Evolutionary conservation across 1,140 invertebrate species (phyloP), one percentile per base, ranked within the genome.

Genomic region (Aleiodes sp.): DNA sequence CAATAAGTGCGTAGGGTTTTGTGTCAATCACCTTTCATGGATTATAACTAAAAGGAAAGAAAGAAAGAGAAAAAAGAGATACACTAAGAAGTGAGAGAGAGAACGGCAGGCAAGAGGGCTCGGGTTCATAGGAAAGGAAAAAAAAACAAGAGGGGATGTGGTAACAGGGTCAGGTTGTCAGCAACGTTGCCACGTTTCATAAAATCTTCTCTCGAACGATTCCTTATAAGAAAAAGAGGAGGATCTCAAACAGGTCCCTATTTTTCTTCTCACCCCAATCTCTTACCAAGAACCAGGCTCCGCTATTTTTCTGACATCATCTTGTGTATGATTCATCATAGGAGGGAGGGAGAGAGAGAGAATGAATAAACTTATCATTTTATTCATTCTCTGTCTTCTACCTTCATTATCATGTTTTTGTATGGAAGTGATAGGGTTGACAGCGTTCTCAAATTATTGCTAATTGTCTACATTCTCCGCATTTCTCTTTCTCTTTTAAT

Each of bases 101-200:
- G 14, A 59, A n/a, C 24, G n/a, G 52, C 12, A 28, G 33, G 24
- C 26, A 64, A 56, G 46, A 61, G 65, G 29, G 52, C 61, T 67
- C 6, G 2, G 33, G 33, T 35, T 24, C n/a, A 16, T 28, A 70
- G 35, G 31, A 14, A n/a, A n/a, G n/a, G 14, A 52, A 43, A 73
- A 43, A 41, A 70, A 70, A 26, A 37, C 9, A 41, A 65, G 70
- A 57, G 39, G 62, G 62, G 43, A 70, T 70, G 41, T 64, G 39
- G 61, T 73, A 75, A 75, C 71, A 73, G 74, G 74, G 71, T 80
- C 75, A 75, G 72, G 70, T 74, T 76, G 72, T 73, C 57, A 37
- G 70, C 72, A 46, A 74, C 65, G 73, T 75, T 75, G 71, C 73
- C 67, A 68, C 68, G 71, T 73, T 61, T 29, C 41, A 39, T 28